Evolutionary conservation across 2,888 invertebrate genomes (phyloP).

Genomic region (Ormyrus pomaceus): DNA sequence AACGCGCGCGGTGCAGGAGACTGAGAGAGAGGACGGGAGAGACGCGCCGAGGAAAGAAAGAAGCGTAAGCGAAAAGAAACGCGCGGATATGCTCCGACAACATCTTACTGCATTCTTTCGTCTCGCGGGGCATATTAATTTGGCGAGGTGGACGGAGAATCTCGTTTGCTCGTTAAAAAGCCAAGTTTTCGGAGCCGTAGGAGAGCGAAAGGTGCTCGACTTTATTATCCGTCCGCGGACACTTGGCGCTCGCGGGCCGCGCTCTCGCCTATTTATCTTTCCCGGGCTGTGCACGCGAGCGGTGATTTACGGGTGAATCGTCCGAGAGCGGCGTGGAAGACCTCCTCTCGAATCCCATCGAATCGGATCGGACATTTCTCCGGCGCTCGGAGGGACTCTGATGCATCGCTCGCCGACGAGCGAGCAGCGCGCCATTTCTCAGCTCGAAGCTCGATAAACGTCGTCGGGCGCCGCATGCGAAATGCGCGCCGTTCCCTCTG

Average conservation of each 20-base stretch:
- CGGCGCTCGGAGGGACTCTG: too few species aligned
- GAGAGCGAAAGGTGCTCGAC: conserved; percentile 9
- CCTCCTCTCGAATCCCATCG: conserved; percentile 28
- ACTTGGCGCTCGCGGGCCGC: conserved; percentile 12
- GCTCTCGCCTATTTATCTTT: conserved; percentile 38
- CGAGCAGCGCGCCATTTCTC: too few species aligned
- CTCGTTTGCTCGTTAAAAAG: background rate
- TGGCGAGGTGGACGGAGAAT: background rate
- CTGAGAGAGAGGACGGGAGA: background rate
- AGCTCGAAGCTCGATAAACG: too few species aligned
- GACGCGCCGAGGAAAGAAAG: too few species aligned
- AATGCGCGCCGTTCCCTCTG: too few species aligned
- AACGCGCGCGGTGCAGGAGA: background rate
- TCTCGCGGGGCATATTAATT: conserved; percentile 27
- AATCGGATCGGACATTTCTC: background rate
- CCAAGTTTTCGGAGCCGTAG: background rate
- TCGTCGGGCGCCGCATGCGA: too few species aligned
- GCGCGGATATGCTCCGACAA: background rate
- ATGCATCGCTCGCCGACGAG: too few species aligned
- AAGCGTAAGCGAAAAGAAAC: background rate
- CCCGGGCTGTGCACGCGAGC: conserved; percentile 12
- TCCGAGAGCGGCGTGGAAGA: conserved; percentile 7
- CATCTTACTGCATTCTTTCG: background rate
- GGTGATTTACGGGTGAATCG: conserved; percentile 46
- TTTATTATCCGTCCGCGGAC: conserved; percentile 36